Percentiles rank a stretch among this genome's conserved stretches.
phyloP scores from a whole-genome alignment of 2,113 vertebrate species.

The Spea multiplicata region DNA sequence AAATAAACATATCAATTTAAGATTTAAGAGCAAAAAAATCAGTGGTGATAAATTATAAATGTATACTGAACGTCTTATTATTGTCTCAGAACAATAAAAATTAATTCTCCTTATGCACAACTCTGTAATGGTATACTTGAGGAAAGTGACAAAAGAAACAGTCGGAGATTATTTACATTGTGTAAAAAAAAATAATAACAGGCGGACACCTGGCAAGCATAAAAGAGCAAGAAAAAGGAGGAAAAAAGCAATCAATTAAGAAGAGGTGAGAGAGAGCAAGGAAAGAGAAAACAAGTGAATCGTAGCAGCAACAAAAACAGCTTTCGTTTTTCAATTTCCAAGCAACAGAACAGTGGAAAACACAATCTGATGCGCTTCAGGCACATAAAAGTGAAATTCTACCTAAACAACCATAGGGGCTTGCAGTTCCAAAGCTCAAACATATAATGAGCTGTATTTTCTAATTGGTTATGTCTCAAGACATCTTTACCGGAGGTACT shows the following conservation, averaged over 20 bases:
- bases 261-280: conserved; percentile 30
- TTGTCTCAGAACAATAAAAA: neutral
- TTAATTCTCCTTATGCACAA: neutral
- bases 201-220: conserved; percentile 30
- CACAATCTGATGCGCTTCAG: conserved; percentile 36
- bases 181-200: conserved; percentile 22
- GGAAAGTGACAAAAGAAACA: neutral
- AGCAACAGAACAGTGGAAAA: conserved; percentile 27
- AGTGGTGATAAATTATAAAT: too few species aligned
- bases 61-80: neutral
- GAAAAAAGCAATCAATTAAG: conserved; percentile 41
- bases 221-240: conserved; percentile 15
- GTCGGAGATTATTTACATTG: conserved; percentile 28
- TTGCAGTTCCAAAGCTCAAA: conserved; percentile 24
- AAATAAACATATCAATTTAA: too few species aligned
- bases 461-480: conserved; percentile 8
- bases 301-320: conserved; percentile 26
- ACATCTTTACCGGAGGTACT: conserved; percentile 1
- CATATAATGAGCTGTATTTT: conserved; percentile 28
- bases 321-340: conserved; percentile 44
- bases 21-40: too few species aligned
- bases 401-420: conserved; percentile 13
- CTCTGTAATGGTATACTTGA: conserved; percentile 16
- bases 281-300: conserved; percentile 35
- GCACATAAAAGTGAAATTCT: conserved; percentile 22